phyloP scores from a whole-genome alignment of 2,113 vertebrate genomes.

The Raja brachyura region DNA sequence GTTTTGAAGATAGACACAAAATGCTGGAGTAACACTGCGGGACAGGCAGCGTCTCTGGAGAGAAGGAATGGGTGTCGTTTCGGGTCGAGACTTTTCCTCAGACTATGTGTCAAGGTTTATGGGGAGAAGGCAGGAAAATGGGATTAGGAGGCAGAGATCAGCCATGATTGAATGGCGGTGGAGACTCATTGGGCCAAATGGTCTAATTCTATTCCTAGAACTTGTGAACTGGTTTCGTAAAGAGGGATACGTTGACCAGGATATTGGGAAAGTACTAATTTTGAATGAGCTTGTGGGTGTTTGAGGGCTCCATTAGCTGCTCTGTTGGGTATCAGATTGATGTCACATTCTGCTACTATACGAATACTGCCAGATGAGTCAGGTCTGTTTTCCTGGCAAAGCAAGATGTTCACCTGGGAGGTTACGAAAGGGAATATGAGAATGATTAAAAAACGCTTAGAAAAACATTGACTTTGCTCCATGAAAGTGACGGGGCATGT shows the following conservation, averaged over 20 bases:
- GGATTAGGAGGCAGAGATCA: no score
- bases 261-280: neutral
- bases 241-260: neutral
- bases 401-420: neutral
- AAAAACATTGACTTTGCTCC: no score
- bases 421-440: neutral
- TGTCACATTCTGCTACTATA: neutral
- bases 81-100: no score
- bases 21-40: no score
- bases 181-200: no score
- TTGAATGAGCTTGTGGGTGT: neutral
- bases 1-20: neutral
- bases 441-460: neutral
- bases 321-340: neutral
- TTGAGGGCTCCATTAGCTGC: neutral
- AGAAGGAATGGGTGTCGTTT: no score
- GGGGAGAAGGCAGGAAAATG: no score
- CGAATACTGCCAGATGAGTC: neutral
- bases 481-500: no score
- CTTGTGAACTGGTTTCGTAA: neutral
- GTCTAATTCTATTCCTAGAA: no score
- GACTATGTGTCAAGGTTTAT: no score
- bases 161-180: no score
- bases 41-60: no score
- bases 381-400: neutral